A percentile compares a stretch with the other conserved stretches of the same genome.
These are phyloP conservation scores for Pararge aegeria DNA, from an alignment of 1,140 invertebrate genomes.

Conservation along the genomic window DNA sequence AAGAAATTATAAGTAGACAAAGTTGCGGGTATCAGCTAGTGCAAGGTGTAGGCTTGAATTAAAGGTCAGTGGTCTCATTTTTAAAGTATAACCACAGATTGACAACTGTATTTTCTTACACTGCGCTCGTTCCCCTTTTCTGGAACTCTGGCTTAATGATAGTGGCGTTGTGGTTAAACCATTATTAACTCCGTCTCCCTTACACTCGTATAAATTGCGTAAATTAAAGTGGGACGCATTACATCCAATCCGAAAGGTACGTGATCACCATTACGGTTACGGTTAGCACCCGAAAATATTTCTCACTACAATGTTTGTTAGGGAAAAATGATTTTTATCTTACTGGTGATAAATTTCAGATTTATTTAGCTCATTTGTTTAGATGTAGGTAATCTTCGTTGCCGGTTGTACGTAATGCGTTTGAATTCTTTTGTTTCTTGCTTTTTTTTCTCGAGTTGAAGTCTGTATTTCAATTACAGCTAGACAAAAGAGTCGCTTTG, in stretches of 20 bases:
- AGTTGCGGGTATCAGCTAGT: too few relatives aligned
- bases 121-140: conserved; percentile 37
- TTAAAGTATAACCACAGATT: conserved; percentile 3
- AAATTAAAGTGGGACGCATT: conserved; percentile 54
- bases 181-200: conserved; percentile 67
- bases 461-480: conserved; percentile 38
- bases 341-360: conserved; percentile 16
- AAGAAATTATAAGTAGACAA: too few relatives aligned
- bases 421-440: conserved; percentile 56
- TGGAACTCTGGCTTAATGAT: conserved; percentile 62
- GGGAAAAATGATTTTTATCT: conserved; percentile 32
- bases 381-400: conserved; percentile 3
- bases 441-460: conserved; percentile 41
- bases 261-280: conserved; percentile 69
- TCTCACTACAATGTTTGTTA: conserved; percentile 22
- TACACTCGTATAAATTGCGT: conserved; percentile 37
- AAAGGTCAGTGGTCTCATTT: conserved; percentile 13
- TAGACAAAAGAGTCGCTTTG: conserved; percentile 34
- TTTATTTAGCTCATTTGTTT: conserved; percentile 15
- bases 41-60: too few relatives aligned
- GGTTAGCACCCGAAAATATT: conserved; percentile 32
- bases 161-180: conserved; percentile 63
- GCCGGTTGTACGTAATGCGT: conserved; percentile 39
- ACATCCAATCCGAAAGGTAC: conserved; percentile 55
- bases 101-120: conserved; percentile 39